Base-by-base conservation (phyloP, 2,888 invertebrate genomes). In the Melipona bicolor region DNA sequence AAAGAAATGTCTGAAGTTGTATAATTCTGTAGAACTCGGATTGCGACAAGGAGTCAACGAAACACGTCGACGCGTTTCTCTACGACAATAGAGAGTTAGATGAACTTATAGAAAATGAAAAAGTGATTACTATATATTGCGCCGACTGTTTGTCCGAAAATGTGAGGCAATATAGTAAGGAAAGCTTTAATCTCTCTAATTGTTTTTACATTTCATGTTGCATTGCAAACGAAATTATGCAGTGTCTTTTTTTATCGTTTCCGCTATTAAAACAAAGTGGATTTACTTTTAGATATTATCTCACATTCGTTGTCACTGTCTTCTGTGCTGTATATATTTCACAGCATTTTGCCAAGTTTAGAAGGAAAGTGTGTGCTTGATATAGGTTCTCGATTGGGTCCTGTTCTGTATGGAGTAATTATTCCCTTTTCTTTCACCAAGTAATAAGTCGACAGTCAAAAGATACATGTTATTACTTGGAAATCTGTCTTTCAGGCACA, bases 21-120 rank as follows among this genome's bases (percentile, higher is more conserved):
- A 62, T 74, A 74, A 68, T n/a, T 77, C 27, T 77, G 43, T 27
- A 95, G 95, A 95, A 95, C 93, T 94, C 96, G 17, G 96, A 96
- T 90, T 96, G 96, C 87, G 95, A 95, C 84, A 93, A 95, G 36
- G 90, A 92, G 4, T 95, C 95, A 75, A 96, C 96, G 4, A 94
- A 95, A 21, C 96, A 97, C 93, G 95, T 97, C 0, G 97, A 97
- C 94, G 96, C 96, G 64, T 97, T 97, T 91, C 95, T 97, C 0
- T 97, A 96, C 95, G 96, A 96, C 88, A 96, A 97, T 83, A 95
- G 96, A 24, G 95, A 96, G 83, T 94, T 97, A 19, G 96, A 96
- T 72, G 92, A 95, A n/a, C 91, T 96, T n/a, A 95, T 95, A 61
- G 95, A 95, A 65, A 93, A 95, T 36, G 95, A 95, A 49, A 91